Evolutionary conservation across 2,797 vertebrate genomes (phyloP).

Genomic region (Cirrhinus molitorella): DNA sequence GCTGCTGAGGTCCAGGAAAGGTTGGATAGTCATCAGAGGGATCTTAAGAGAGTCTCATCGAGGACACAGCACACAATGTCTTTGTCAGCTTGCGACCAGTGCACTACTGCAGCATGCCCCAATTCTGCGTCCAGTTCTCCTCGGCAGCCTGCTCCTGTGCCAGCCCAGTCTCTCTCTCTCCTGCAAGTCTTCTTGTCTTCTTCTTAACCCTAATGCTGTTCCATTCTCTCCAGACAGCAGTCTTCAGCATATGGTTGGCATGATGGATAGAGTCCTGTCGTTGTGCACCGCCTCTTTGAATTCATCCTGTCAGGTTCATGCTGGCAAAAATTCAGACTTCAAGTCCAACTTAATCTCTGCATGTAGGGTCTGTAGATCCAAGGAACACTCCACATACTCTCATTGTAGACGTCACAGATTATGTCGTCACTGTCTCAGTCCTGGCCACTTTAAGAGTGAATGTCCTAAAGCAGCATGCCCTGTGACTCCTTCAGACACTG

Average conservation of each 20-base stretch:
- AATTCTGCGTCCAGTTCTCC: neutral
- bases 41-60: neutral
- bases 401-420: conserved; percentile 40
- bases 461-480: neutral
- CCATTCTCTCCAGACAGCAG: conserved; percentile 11
- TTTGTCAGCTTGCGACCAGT: conserved; percentile 28
- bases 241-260: conserved; percentile 27
- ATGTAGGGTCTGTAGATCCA: conserved; percentile 18
- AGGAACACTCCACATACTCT: conserved; percentile 23
- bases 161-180: neutral
- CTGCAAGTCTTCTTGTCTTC: neutral
- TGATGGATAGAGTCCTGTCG: conserved; percentile 46
- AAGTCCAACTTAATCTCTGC: neutral
- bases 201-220: neutral
- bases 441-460: conserved; percentile 45
- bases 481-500: neutral
- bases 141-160: neutral
- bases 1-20: conserved; percentile 49
- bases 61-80: neutral
- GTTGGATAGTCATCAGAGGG: conserved; percentile 30
- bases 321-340: neutral
- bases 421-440: conserved; percentile 37
- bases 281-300: conserved; percentile 30
- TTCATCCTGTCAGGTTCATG: neutral
- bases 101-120: neutral